Conservation (phyloP, 2,113 vertebrate species). For the Heterotilapia buettikoferi region DNA sequence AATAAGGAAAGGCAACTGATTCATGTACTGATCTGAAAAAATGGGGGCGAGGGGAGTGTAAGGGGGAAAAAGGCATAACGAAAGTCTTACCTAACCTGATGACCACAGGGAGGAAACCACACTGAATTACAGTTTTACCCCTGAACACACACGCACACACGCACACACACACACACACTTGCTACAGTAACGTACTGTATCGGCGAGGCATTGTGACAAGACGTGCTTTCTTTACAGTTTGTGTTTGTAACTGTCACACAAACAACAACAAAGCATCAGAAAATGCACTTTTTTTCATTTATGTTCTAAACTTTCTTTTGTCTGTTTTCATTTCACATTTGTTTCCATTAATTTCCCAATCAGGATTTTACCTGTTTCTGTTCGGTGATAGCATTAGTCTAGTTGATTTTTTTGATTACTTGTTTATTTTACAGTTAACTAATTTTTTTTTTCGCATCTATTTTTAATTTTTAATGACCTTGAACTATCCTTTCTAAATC, state of each 20-base stretch:
- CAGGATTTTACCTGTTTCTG: fast-evolving
- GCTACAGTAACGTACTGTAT: background rate
- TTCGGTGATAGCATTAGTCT: fast-evolving
- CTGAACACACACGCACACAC: background rate
- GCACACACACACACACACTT: background rate
- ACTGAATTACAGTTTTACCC: background rate
- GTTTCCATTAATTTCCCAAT: background rate
- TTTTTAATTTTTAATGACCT: background rate
- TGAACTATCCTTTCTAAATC: background rate
- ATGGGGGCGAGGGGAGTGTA: background rate
- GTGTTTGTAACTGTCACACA: background rate
- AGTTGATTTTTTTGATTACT: background rate
- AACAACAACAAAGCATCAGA: background rate
- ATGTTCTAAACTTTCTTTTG: background rate
- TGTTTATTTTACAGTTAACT: background rate
- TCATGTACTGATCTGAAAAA: background rate
- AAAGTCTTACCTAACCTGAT: conserved; percentile 29
- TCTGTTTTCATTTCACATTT: background rate
- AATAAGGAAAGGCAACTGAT: background rate
- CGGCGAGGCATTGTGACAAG: conserved; percentile 26
- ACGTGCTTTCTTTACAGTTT: conserved; percentile 24
- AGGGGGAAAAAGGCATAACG: background rate
- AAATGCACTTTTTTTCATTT: background rate
- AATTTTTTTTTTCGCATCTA: background rate
- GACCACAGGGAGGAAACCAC: conserved; percentile 47